A percentile compares a stretch with the other conserved stretches of the same genome.
These are phyloP conservation scores for Cantharis lateralis DNA, from an alignment of 2,888 invertebrate species.

Conservation along the genomic window DNA sequence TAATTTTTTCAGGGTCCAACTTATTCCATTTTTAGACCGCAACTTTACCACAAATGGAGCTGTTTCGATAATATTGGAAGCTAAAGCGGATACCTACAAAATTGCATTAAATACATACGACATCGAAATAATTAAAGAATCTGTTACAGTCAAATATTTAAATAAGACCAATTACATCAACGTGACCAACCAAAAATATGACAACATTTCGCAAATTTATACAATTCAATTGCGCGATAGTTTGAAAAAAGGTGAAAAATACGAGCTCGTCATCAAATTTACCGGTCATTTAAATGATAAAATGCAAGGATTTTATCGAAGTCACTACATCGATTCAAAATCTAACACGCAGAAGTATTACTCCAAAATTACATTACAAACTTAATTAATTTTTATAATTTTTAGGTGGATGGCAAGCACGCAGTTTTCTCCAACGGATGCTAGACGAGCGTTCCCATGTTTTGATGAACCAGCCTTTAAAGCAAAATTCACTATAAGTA, in stretches of 20 bases:
- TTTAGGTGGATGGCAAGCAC: conserved; percentile 77
- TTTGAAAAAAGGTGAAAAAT: conserved; percentile 49
- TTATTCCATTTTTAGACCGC: conserved; percentile 52
- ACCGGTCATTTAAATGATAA: conserved; percentile 60
- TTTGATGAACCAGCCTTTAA: conserved; percentile 86
- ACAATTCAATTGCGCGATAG: conserved; percentile 50
- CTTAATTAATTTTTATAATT: conserved; percentile 5
- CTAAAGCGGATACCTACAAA: conserved; percentile 52
- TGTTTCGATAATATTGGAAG: conserved; percentile 53
- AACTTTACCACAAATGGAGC: conserved; percentile 57
- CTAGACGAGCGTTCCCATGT: conserved; percentile 83
- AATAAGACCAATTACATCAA: conserved; percentile 44
- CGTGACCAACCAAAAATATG: conserved; percentile 47
- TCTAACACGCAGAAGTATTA: conserved; percentile 34
- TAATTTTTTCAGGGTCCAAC: conserved; percentile 46
- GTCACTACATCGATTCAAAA: conserved; percentile 54
- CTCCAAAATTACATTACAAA: neutral
- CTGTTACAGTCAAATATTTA: conserved; percentile 42
- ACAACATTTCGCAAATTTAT: conserved; percentile 49
- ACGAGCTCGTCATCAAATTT: conserved; percentile 60
- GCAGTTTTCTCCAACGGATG: conserved; percentile 80
- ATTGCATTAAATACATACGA: conserved; percentile 56
- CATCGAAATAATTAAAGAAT: conserved; percentile 53
- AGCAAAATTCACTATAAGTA: conserved; percentile 72
- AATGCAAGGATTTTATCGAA: conserved; percentile 64